Base-by-base conservation (phyloP, 2,797 vertebrate species). In the Acestrorhynchus altus region DNA sequence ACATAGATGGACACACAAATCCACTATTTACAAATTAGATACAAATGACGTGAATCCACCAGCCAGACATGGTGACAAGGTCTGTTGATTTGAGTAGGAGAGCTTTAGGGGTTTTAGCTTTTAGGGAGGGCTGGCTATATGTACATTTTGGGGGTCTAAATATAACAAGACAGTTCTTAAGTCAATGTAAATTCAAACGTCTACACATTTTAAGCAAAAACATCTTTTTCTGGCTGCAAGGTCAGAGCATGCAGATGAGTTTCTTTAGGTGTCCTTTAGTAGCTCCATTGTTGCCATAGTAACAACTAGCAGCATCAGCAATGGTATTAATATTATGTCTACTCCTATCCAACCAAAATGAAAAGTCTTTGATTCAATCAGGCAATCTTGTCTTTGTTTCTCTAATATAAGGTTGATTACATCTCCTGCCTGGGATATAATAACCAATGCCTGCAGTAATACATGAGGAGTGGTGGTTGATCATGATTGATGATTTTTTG, bases 401-500 rank as follows among this genome's bases (percentile, higher is more conserved):
- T 18, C 57, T 60, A 60, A 60, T 60, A 28, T 6, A 8, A 15
- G 35, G 26, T 60, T 60, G 57, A 60, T 60, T 60, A 28, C 57
- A 10, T 35, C 57, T 35, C 28, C 16, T 16, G 57, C 26, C 54
- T 18, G 28, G 18, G 57, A 26, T 26, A 51, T 77, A 51, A 77
- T 71, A 63, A 61, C 74, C 56, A 65, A 44, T 28, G 51, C 31
- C 56, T 52, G 39, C 35, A 57, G 69, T 49, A 42, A 65, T 40
- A 64, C 51, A 40, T 60, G 28, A 42, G 28, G 13, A 72, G 24
- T 47, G 46, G 44, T 64, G 66, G 73, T 70, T 78, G 63, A 68
- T 31, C 65, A 57, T 56, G 73, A 59, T 78, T 73, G 49, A 42
- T 40, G 70, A 78, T 61, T 24, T 54, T 35, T 77, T 59, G 18